Base-by-base conservation (phyloP, 1,140 invertebrate species). In the Laodelphax striatellus region DNA sequence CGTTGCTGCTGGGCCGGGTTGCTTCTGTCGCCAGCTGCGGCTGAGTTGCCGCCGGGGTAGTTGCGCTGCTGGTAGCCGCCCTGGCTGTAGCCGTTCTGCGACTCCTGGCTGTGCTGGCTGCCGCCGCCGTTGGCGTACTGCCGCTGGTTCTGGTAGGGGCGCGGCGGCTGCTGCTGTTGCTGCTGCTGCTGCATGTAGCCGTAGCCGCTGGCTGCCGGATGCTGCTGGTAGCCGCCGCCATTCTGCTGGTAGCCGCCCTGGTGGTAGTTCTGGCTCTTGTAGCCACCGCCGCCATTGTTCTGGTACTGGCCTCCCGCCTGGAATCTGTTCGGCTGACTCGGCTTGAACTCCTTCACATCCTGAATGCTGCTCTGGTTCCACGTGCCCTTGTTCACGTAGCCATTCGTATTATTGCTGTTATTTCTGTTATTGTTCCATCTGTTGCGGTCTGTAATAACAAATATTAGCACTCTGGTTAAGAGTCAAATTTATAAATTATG, bases 1-100 rank as follows among this genome's bases (percentile, higher is more conserved):
- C 63, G 65, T 67, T 63, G 63, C 62, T 67, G 63, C 63, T 58
- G 63, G 67, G 52, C 55, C 64, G 66, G 57, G 61, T 69, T n/a
- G 57, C 61, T 19, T 65, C 10, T 3, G 34, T 64, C 28, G 63
- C 64, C 42, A 70, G 69, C 58, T 71, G 72, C 1, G 65, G 58
- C 50, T 66, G 56, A 13, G 46, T 69, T 63, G 31, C 61, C 63
- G 21, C 8, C 50, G 50, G 50, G 64, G 58, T 60, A 57, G 62
- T 63, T 44, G 55, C 19, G 34, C 34, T 52, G 57, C 53, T 38
- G 52, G 54, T 72, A 70, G 13, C 62, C 61, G 53, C 67, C 67
- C 59, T 62, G 52, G 24, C 28, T 60, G 52, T 44, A 54, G 59
- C 16, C 43, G 19, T 17, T 55, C 61, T 53, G 58, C 11, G 62